phyloP scores from a whole-genome alignment of 2,888 invertebrate genomes.

The Pocota personata region DNA sequence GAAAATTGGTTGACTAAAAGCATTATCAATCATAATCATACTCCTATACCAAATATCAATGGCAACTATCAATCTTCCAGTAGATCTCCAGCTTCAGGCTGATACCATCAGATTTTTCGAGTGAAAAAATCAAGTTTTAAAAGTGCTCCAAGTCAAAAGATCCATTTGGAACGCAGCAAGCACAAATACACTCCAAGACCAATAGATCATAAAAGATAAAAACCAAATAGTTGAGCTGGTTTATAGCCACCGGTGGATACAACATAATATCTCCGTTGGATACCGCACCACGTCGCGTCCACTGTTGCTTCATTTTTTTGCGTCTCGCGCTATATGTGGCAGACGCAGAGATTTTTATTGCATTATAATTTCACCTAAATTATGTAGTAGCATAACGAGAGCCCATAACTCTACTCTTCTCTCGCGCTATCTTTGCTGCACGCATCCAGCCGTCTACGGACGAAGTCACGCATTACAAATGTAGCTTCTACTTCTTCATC shows the following conservation, averaged over 20 bases:
- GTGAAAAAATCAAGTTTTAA: not conserved
- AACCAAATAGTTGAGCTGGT: constrained; percentile 26
- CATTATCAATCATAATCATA: too few species aligned
- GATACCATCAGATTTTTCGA: not conserved
- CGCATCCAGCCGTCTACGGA: not conserved
- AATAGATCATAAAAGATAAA: constrained; percentile 19
- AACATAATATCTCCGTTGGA: constrained; percentile 50
- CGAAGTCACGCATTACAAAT: constrained; percentile 36
- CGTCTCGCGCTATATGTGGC: constrained; percentile 25
- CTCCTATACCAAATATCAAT: too few species aligned
- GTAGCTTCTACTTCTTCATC: not conserved
- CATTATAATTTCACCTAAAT: constrained; percentile 50
- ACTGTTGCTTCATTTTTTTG: not conserved
- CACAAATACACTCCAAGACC: constrained; percentile 10
- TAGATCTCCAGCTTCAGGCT: not conserved
- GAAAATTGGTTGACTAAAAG: too few species aligned
- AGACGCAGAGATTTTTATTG: constrained; percentile 35
- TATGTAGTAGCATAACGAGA: constrained; percentile 50
- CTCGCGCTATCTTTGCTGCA: constrained; percentile 8
- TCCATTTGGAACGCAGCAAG: not conserved
- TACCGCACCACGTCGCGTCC: constrained; percentile 24
- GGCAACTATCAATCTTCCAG: too few species aligned
- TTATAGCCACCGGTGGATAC: constrained; percentile 44
- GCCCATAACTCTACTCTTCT: constrained; percentile 22
- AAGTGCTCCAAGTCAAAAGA: not conserved